Evolutionary conservation across 1,140 invertebrate genomes (phyloP), one percentile per base, ranked within the genome.

Genomic region (Panulirus ornatus): DNA sequence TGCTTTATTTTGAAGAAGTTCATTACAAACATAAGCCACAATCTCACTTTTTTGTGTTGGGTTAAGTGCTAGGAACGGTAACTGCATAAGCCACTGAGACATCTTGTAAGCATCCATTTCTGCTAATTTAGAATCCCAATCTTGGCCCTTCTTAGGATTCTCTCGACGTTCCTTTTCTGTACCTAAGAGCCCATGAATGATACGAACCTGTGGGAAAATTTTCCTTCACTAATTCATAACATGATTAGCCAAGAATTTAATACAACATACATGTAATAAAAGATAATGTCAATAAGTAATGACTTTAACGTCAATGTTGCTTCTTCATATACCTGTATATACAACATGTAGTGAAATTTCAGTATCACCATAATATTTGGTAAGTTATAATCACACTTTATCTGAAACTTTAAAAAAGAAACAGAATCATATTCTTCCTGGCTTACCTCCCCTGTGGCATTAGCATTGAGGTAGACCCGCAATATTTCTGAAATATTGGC

Each of bases 401-500:
- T 66, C n/a, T n/a, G n/a, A n/a, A n/a, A n/a, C n/a, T n/a, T n/a
- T n/a, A n/a, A n/a, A n/a, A n/a, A n/a, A n/a, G n/a, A n/a, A n/a
- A n/a, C n/a, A n/a, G n/a, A n/a, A n/a, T n/a, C n/a, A n/a, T n/a
- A n/a, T n/a, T n/a, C n/a, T 9, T 36, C 58, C 44, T 97, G 96
- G 91, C 97, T 97, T 11, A 99, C 96, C 93, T 98, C 97, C 0
- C 96, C 97, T 0, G 97, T 97, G 0, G 97, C 97, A 93, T 97
- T 97, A 0, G 97, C 97, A 93, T 97, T 97, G 78, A 98, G 93
- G 93, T 98, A 99, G 93, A 99, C 97, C 78, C 98, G 94, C 9
- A 99, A 94, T 47, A 99, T 96, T 94, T 99, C 98, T 51, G 97
- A 97, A n/a, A 99, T 95, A 93, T 98, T 98, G 19, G 96, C 96